Conservation (phyloP, 1,140 invertebrate species). For the Aplysia californica region DNA sequence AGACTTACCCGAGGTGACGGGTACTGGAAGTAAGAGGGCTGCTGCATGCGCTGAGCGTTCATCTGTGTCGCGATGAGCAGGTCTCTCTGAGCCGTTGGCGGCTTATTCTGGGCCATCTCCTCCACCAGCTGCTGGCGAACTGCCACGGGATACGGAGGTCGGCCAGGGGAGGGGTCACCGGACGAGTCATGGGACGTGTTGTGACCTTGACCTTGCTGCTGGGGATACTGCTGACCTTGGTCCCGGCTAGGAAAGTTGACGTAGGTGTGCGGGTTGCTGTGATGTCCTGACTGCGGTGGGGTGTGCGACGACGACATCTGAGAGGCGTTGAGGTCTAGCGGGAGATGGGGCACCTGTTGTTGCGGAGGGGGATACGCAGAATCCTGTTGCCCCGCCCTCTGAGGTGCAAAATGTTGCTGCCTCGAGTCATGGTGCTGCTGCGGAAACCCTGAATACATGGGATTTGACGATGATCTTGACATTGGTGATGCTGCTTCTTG, state of each 20-base stretch:
- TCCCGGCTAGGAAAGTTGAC: constrained; percentile 40
- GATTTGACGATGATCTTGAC: too few relatives aligned
- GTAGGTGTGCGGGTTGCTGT: constrained; percentile 40
- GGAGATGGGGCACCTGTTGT: constrained; percentile 12
- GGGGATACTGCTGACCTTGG: neutral
- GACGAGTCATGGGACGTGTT: neutral
- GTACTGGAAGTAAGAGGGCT: constrained; percentile 52
- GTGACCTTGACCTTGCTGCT: constrained; percentile 7
- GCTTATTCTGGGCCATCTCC: constrained; percentile 51
- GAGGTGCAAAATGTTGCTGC: neutral
- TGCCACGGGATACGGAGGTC: constrained; percentile 52
- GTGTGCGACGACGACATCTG: neutral
- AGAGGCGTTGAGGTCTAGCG: too few relatives aligned
- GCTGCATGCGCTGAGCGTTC: constrained; percentile 43
- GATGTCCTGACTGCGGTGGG: constrained; percentile 13
- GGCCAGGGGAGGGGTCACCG: constrained; percentile 35
- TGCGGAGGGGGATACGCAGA: neutral
- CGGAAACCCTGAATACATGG: neutral
- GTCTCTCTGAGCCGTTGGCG: constrained; percentile 48
- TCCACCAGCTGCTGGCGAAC: constrained; percentile 47
- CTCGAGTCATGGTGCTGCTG: neutral
- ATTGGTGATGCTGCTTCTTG: too few relatives aligned
- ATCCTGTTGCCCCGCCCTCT: neutral
- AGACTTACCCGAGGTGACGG: constrained; percentile 43
- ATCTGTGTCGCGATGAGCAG: constrained; percentile 43